Evolutionary conservation across 1,140 invertebrate genomes (phyloP), one percentile per base, ranked within the genome.

Genomic region (Brachionus rubens): DNA sequence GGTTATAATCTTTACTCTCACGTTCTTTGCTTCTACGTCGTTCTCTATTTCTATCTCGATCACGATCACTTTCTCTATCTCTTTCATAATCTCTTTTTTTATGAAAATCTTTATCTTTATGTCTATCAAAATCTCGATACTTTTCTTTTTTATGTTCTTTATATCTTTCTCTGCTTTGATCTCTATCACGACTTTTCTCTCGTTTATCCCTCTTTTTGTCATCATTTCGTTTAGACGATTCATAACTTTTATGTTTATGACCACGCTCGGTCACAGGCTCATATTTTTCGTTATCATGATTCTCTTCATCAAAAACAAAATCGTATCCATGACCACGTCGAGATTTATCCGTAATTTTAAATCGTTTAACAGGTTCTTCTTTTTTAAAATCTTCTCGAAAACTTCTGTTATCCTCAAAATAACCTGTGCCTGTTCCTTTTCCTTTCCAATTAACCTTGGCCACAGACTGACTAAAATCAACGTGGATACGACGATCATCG

Each of bases 391-490:
- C 59, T 24, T 65, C 59, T 43, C 10, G 21, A 43, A 24, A 65
- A 41, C 16, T 65, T 43, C 36, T 43, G 14, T 43, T 24, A 65
- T 43, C 59, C 21, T 72, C 68, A 48, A 72, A 72, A 30, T 72
- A 72, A 10, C 68, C 68, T 28, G 68, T 72, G 46, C 68, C 68
- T 10, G 68, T 72, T 19, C 68, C 68, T 72, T 75, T 41, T 9
- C 48, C 33, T 62, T 67, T 46, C 75, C 54, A 62, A n/a, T 62
- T 76, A 19, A 52, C 59, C 43, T 96, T 96, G 0, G 94, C 89
- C 0, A 99, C 96, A 48, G 94, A 97, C 82, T 99, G 97, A 79
- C 94, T 97, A 85, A 99, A 99, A 84, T 99, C 97, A 1, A 99
- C 97, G 84, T 99, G 96, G 79, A 99, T 99, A 79, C 97, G 87